Conservation (phyloP, 2,888 invertebrate species). For the Lithophane ornitopus region DNA sequence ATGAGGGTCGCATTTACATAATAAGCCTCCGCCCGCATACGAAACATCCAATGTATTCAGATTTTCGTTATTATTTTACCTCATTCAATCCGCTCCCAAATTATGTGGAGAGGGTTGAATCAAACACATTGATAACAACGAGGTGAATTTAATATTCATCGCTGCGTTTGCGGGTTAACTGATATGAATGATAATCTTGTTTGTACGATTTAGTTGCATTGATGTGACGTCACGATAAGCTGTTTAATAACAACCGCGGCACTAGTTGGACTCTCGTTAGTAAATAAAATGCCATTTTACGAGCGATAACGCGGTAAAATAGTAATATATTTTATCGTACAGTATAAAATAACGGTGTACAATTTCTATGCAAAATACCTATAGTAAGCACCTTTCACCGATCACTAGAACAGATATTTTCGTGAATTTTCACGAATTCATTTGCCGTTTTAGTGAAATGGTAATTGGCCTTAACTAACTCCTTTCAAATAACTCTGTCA, state of each 20-base stretch:
- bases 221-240: constrained; percentile 59
- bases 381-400: background rate
- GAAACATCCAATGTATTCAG: constrained; percentile 79
- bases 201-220: constrained; percentile 65
- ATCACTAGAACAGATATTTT: constrained; percentile 7
- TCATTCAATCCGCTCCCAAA: constrained; percentile 78
- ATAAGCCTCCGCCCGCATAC: constrained; percentile 80
- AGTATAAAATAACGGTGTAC: constrained; percentile 31
- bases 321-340: constrained; percentile 35
- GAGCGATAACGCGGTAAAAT: constrained; percentile 48
- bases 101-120: constrained; percentile 76
- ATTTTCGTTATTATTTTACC: constrained; percentile 86
- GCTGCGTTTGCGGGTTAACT: constrained; percentile 70
- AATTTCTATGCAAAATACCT: constrained; percentile 38
- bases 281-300: constrained; percentile 40
- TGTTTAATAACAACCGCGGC: constrained; percentile 48
- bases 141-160: constrained; percentile 77
- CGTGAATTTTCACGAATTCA: constrained; percentile 1
- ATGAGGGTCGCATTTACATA: constrained; percentile 85
- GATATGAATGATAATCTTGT: constrained; percentile 68
- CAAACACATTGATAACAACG: constrained; percentile 78
- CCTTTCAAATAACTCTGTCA: background rate
- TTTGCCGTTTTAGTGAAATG: constrained; percentile 21
- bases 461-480: background rate
- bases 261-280: constrained; percentile 46